Conservation (phyloP, 2,888 invertebrate genomes). For the Harpalus rufipes region DNA sequence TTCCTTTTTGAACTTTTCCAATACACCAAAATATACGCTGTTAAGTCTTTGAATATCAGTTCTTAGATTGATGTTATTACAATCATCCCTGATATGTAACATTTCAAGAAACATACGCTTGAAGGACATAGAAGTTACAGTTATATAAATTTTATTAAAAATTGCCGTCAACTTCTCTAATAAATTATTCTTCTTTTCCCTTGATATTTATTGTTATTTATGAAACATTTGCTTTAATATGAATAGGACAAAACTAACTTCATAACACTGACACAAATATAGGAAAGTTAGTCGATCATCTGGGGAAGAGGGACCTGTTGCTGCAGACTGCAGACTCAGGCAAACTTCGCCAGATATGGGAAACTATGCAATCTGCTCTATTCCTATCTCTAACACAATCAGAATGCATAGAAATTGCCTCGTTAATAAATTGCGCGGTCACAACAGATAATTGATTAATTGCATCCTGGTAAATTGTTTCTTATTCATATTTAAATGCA, state of each 20-base stretch:
- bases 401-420: constrained; percentile 28
- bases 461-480: not conserved
- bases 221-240: not conserved
- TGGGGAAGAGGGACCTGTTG: not conserved
- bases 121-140: no score
- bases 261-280: not conserved
- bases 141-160: no score
- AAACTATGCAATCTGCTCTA: constrained; percentile 4
- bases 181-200: not conserved
- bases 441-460: constrained; percentile 7
- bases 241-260: not conserved
- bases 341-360: not conserved
- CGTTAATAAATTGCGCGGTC: not conserved
- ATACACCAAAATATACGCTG: no score
- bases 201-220: not conserved
- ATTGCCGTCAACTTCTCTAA: no score
- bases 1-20: no score
- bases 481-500: not conserved
- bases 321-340: not conserved
- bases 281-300: not conserved
- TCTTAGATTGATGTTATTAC: no score
- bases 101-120: no score
- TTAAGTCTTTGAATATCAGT: no score
- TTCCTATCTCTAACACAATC: not conserved
- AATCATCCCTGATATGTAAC: no score